These are phyloP conservation scores for Drosophila infuscata DNA, from an alignment of 2,888 invertebrate species.

Conservation along the genomic window DNA sequence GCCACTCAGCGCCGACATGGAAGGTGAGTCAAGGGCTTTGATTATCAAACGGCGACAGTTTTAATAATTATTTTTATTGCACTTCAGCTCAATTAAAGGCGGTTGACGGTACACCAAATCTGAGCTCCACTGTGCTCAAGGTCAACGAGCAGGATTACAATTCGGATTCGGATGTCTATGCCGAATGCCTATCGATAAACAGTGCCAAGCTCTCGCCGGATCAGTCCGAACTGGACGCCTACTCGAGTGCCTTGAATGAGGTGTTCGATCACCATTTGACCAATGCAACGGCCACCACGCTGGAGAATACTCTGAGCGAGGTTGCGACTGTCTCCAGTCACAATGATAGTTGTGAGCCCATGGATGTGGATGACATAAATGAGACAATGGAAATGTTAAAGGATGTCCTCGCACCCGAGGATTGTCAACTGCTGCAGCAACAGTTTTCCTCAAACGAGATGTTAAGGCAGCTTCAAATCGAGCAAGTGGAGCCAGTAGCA, in stretches of 20 bases:
- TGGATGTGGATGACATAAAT: slow-evolving; percentile 81
- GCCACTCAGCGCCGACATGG: slow-evolving; percentile 56
- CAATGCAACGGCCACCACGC: slow-evolving; percentile 54
- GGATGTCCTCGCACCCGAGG: slow-evolving; percentile 51
- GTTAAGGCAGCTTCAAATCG: background rate
- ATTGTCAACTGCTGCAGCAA: slow-evolving; percentile 52
- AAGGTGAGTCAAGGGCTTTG: slow-evolving; percentile 52
- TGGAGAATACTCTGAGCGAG: slow-evolving; percentile 53
- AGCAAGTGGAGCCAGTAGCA: background rate
- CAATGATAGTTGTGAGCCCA: slow-evolving; percentile 72
- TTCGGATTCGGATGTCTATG: slow-evolving; percentile 73
- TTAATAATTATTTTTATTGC: background rate
- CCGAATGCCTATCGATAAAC: slow-evolving; percentile 79
- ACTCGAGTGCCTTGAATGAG: slow-evolving; percentile 70
- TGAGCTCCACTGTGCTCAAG: slow-evolving; percentile 30
- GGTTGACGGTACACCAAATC: slow-evolving; percentile 8
- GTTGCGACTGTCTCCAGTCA: slow-evolving; percentile 13
- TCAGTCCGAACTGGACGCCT: slow-evolving; percentile 70
- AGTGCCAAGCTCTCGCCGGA: slow-evolving; percentile 50
- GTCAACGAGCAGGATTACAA: slow-evolving; percentile 52
- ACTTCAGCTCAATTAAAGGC: slow-evolving; percentile 47
- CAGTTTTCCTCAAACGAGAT: slow-evolving; percentile 31
- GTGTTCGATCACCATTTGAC: slow-evolving; percentile 51
- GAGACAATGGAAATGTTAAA: slow-evolving; percentile 67
- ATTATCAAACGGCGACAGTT: background rate